These are phyloP conservation scores for Sciaenops ocellatus DNA, from an alignment of 2,797 vertebrate species.

Conservation along the genomic window DNA sequence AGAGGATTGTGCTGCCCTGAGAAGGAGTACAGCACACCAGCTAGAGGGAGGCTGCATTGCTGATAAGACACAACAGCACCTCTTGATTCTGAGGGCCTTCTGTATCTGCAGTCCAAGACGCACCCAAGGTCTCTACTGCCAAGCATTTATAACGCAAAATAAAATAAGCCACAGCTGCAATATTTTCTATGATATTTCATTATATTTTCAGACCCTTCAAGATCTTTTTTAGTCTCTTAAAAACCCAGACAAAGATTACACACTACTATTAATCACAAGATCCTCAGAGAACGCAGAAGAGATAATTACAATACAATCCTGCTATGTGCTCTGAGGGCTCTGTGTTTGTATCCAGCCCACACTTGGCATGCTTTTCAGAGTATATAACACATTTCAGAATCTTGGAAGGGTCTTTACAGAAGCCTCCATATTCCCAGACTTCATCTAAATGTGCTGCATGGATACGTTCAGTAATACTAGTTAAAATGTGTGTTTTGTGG, in stretches of 20 bases:
- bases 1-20: conserved; percentile 57
- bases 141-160: background rate
- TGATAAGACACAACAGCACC: conserved; percentile 43
- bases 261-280: conserved; percentile 8
- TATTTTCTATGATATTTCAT: background rate
- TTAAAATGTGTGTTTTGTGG: background rate
- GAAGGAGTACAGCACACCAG: conserved; percentile 35
- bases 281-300: conserved; percentile 5
- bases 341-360: conserved; percentile 43
- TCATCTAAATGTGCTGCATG: conserved; percentile 1
- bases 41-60: conserved; percentile 28
- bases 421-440: background rate
- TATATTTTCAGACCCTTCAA: background rate
- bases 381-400: conserved; percentile 28
- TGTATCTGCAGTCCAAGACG: conserved; percentile 26
- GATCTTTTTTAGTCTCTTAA: background rate
- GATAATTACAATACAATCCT: conserved; percentile 26
- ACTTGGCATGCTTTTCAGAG: conserved; percentile 31
- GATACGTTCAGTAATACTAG: background rate
- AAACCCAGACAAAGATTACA: conserved; percentile 3
- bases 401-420: conserved; percentile 20
- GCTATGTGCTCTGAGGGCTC: conserved; percentile 32
- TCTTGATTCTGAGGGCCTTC: conserved; percentile 28
- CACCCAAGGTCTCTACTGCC: conserved; percentile 21
- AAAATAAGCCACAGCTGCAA: background rate